phyloP scores from a whole-genome alignment of 1,140 invertebrate genomes.

The Calliopsis andreniformis region DNA sequence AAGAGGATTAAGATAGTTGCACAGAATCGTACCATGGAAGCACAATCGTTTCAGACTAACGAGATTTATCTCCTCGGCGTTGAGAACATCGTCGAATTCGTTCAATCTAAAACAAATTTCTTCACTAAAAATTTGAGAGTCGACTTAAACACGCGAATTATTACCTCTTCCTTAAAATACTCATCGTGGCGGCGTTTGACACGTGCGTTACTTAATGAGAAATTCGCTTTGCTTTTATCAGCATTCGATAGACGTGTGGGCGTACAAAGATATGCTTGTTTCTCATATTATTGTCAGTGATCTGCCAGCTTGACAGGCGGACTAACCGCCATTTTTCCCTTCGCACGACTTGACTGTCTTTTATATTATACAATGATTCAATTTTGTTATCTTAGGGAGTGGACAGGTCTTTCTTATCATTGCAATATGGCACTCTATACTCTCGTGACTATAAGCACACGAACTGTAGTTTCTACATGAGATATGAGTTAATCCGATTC shows the following conservation, averaged over 20 bases:
- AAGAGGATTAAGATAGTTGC: conserved; percentile 33
- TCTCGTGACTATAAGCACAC: conserved; percentile 14
- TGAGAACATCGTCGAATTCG: conserved; percentile 87
- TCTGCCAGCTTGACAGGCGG: conserved; percentile 25
- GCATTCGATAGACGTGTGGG: conserved; percentile 55
- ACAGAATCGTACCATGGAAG: conserved; percentile 86
- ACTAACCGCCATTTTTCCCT: conserved; percentile 26
- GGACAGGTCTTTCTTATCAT: conserved; percentile 43
- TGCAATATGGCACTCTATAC: conserved; percentile 42
- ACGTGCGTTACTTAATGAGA: conserved; percentile 38
- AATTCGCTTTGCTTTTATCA: conserved; percentile 49
- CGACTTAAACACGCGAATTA: neutral
- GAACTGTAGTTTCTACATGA: conserved; percentile 25
- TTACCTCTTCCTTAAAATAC: conserved; percentile 63
- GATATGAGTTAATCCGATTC: conserved; percentile 8
- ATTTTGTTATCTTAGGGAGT: neutral
- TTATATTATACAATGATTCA: conserved; percentile 24
- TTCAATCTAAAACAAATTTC: conserved; percentile 84
- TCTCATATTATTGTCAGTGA: conserved; percentile 51
- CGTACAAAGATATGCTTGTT: conserved; percentile 28
- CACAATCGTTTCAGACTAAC: conserved; percentile 85
- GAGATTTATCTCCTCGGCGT: conserved; percentile 86
- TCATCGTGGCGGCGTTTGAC: conserved; percentile 47
- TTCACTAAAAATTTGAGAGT: neutral
- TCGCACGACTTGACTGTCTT: neutral